Evolutionary conservation across 2,888 invertebrate species (phyloP), one percentile per base, ranked within the genome.

Genomic region (Petrophora chlorosata): DNA sequence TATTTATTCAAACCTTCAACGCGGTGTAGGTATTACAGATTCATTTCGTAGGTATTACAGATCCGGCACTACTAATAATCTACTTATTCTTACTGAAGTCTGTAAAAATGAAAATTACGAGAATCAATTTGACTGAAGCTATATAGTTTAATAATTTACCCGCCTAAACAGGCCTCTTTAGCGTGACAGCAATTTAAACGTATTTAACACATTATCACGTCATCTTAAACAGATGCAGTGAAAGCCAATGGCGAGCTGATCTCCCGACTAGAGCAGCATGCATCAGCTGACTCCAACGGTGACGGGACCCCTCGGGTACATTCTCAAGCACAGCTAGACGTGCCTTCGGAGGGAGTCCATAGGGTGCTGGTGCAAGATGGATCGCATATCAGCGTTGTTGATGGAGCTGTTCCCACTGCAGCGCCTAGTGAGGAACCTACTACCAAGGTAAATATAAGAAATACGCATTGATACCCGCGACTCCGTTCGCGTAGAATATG

Each of bases 311-410:
- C 92, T 0, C 74, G 70, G 0, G 79, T 91, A 0, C 91, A 88
- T 54, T 80, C 92, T 0, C 86, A 89, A 47, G 85, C 92, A 0
- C 90, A 92, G 51, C 73, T 93, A 7, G 92, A 93, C 46, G 85
- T 93, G 28, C 93, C 93, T 0, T 73, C 87, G 0, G 85, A 91
- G 55, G 92, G 91, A 3, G 86, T 93, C 8, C 93, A 93, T 62
- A 84, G 85, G 29, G 88, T 90, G 26, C 58, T 91, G 4, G 79
- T 85, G 1, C 90, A 92, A 52, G 87, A 91, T 10, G 87, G 83
- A 12, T 42, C 66, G 0, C 82, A 84, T 8, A 66, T 86, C 17
- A 82, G 79, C 58, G 76, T 84, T 19, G 67, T 81, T 1, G 85
- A 87, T 5, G 77, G 63, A 0, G 67, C 76, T 1, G 71, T 68